Conservation (phyloP, 1,140 invertebrate genomes). For the Monochamus saltuarius region DNA sequence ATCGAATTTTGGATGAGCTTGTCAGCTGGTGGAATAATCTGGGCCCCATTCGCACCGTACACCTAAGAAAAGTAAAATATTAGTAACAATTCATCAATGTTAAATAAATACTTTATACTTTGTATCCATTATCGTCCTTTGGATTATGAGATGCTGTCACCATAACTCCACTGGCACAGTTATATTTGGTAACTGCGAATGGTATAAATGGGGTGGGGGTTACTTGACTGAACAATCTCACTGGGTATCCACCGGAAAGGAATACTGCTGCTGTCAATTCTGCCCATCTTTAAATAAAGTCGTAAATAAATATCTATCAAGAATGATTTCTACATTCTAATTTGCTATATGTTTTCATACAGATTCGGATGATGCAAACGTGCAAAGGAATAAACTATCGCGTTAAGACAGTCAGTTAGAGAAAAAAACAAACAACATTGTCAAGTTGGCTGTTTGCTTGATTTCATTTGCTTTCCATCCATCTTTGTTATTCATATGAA, state of each 20-base stretch:
- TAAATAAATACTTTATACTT: conserved; percentile 53
- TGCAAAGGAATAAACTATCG: too few relatives aligned
- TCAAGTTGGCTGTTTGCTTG: too few relatives aligned
- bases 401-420: too few relatives aligned
- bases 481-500: too few relatives aligned
- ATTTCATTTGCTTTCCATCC: too few relatives aligned
- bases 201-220: conserved; percentile 94
- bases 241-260: conserved; percentile 71
- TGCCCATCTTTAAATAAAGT: conserved; percentile 73
- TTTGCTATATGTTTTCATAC: neutral
- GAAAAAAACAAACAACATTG: too few relatives aligned
- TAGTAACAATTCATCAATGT: too few relatives aligned
- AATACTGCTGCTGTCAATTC: conserved; percentile 86
- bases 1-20: conserved; percentile 83
- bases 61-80: conserved; percentile 55
- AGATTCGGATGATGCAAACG: too few relatives aligned
- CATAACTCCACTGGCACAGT: conserved; percentile 85
- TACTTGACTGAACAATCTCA: conserved; percentile 79
- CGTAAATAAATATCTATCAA: neutral
- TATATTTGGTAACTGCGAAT: conserved; percentile 71
- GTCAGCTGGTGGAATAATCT: conserved; percentile 93
- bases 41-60: conserved; percentile 93
- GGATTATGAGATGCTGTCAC: conserved; percentile 99
- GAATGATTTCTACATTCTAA: neutral
- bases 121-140: conserved; percentile 99